Base-by-base conservation (phyloP, 2,888 invertebrate genomes). In the Hyppa rectilinea region DNA sequence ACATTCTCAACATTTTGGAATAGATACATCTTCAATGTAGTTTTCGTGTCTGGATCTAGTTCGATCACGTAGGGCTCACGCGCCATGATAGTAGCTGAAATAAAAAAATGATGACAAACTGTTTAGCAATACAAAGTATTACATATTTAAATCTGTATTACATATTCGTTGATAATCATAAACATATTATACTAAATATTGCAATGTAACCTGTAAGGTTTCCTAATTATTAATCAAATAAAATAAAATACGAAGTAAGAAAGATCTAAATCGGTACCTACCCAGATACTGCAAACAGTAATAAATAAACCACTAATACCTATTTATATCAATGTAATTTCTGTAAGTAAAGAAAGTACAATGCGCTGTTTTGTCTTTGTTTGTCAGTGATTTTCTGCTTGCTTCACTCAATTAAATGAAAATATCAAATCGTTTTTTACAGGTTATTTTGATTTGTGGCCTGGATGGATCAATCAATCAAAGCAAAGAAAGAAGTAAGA, bases 1-100 rank as follows among this genome's bases (percentile, higher is more conserved):
- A 96, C 91, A 87, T 97, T 97, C 84, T 95, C 88, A 0, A 97
- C 97, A 82, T 97, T 93, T 80, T 92, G 95, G 80, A 96, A 97
- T 2, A 97, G 88, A 86, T 95, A 96, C 59, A 97, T 87, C 77
- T 94, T 93, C 1, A 97, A 84, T 7, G 78, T 87, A 34, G 91
- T 93, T 50, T 90, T 89, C 0, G 95, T 96, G 50, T 93, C 92
- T 2, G 92, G 84, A 81, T 97, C 97, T 17, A 97, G 87, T 49
- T 87, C 78, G 74, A 94, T 92, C 29, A 72, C 83, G 78, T 90
- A 94, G 0, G 86, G 84, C 26, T 91, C 86, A 3, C 70, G 55
- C 26, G 81, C 61, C 93, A 92, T 93, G 52, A n/a, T 84, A 43
- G 14, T 36, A 17, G 26, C 79, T 52, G 56, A 55, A 71, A 71